Evolutionary conservation across 2,797 vertebrate genomes (phyloP).

Genomic region (Pyrocephalus nanus): DNA sequence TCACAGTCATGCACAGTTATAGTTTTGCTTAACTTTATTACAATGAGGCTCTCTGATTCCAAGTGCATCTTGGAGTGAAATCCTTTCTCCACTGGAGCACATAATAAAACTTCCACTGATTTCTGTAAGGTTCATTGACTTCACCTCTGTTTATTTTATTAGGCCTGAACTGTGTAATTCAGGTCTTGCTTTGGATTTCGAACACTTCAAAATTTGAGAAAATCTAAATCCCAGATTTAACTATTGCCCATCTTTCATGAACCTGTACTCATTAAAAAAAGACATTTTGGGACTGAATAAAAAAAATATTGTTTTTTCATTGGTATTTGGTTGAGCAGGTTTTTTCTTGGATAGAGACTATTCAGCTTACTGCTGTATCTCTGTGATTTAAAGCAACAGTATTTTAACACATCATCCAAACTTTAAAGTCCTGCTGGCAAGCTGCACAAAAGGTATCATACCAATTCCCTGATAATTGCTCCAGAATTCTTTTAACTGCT

Average conservation of each 20-base stretch:
- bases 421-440: background rate
- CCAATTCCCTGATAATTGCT: background rate
- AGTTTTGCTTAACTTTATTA: background rate
- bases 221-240: slow-evolving; percentile 8
- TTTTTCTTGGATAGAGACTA: background rate
- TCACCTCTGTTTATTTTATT: slow-evolving; percentile 37
- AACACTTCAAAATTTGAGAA: background rate
- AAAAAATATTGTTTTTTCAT: background rate
- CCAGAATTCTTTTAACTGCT: background rate
- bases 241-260: background rate
- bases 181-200: background rate
- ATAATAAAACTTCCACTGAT: slow-evolving; percentile 6
- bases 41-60: background rate
- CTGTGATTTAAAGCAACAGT: background rate
- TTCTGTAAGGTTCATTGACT: background rate
- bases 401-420: background rate
- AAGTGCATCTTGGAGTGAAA: background rate
- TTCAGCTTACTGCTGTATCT: background rate
- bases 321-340: background rate
- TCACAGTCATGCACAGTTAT: background rate
- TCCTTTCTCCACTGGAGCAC: background rate
- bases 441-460: background rate
- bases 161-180: background rate
- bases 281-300: background rate
- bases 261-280: background rate